Base-by-base conservation (phyloP, 2,113 vertebrate species). In the Eurystomus gularis region DNA sequence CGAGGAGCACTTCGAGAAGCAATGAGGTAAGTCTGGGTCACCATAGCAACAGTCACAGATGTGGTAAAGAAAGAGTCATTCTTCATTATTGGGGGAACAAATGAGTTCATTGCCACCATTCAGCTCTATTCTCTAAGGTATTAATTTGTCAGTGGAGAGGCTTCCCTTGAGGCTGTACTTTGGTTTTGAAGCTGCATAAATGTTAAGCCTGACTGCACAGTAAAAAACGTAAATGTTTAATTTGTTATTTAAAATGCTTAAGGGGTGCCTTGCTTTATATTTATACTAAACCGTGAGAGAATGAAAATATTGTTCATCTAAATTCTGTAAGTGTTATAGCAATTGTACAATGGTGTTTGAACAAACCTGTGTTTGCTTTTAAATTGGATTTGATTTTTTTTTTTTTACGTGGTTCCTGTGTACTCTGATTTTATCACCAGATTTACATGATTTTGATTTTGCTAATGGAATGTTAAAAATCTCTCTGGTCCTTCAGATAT, bases 31-130 rank as follows among this genome's bases (percentile, higher is more conserved):
- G 98, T 98, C 96, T 97, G 96, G 97, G 98, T 99, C 98, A 96
- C 98, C 98, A 99, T 99, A 97, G 99, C 98, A 99, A 99, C 98
- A 98, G 90, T 98, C 98, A 98, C 98, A 98, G 98, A 98, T 98
- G 98, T 98, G 98, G 98, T 98, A 98, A 98, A 98, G 98, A 98
- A 98, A 98, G 98, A 99, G 98, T 98, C 98, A 99, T 99, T 99
- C 98, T 99, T 99, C 98, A 99, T 99, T 99, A 99, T 99, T 98
- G 98, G 98, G 98, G 98, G 98, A 99, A 98, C 98, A 99, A 99
- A 99, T 99, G 98, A 98, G 98, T 99, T 98, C 98, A 99, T 99
- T 98, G 98, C 98, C 97, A 98, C 98, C 97, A 98, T 99, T 98
- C 98, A 98, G 98, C 98, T 97, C 97, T 97, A 98, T 98, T 98